These are phyloP conservation scores for Acheta domesticus DNA, from an alignment of 2,888 invertebrate species.

Conservation along the genomic window DNA sequence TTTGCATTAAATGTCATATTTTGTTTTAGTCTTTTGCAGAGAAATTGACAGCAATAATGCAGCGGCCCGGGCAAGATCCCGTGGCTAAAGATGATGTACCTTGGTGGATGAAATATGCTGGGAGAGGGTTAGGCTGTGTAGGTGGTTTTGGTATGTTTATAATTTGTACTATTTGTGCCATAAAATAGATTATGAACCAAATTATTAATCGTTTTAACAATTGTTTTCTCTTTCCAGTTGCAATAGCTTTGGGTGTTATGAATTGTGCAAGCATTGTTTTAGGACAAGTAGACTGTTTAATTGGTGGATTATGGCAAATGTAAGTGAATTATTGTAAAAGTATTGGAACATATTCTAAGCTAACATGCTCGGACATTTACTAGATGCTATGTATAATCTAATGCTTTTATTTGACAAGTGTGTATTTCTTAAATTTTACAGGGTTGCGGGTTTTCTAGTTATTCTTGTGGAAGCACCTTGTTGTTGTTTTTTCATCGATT, in stretches of 20 bases:
- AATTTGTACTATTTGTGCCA: background rate
- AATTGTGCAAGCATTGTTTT: constrained; percentile 67
- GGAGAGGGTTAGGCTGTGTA: constrained; percentile 76
- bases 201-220: too few relatives aligned
- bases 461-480: constrained; percentile 93
- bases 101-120: constrained; percentile 87
- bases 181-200: too few relatives aligned
- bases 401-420: background rate
- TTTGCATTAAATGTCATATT: background rate
- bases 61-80: constrained; percentile 69
- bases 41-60: constrained; percentile 75
- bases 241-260: constrained; percentile 76
- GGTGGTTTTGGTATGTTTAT: constrained; percentile 74
- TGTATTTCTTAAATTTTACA: constrained; percentile 41
- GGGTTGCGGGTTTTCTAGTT: constrained; percentile 79
- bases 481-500: constrained; percentile 94
- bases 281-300: constrained; percentile 61
- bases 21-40: constrained; percentile 68
- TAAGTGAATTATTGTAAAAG: constrained; percentile 41
- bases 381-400: background rate
- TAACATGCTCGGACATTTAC: background rate
- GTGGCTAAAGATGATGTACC: constrained; percentile 77
- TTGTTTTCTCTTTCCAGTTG: constrained; percentile 60
- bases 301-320: constrained; percentile 84
- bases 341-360: background rate